phyloP scores from a whole-genome alignment of 2,113 vertebrate genomes.

The Zapus hudsonius region DNA sequence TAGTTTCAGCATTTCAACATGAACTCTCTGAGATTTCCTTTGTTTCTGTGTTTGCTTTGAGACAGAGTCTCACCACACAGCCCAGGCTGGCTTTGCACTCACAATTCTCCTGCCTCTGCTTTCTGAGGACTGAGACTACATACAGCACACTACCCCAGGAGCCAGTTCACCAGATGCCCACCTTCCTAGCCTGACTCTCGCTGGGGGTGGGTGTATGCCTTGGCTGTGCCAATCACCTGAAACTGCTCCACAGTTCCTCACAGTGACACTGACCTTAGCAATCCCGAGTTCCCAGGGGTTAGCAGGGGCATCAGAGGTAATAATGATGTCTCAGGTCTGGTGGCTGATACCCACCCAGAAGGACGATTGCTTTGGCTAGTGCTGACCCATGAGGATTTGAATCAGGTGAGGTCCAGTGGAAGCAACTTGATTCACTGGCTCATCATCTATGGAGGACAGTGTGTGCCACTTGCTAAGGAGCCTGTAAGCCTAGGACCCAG shows the following conservation, averaged over 20 bases:
- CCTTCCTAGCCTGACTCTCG: background rate
- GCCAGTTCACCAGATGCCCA: background rate
- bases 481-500: background rate
- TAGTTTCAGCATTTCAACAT: background rate
- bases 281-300: background rate
- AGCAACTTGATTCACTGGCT: background rate
- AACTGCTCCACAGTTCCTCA: background rate
- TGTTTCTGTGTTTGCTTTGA: background rate
- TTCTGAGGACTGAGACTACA: background rate
- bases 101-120: background rate
- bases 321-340: background rate
- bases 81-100: background rate
- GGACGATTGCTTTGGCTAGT: background rate
- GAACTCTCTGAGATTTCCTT: background rate
- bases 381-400: too few species aligned
- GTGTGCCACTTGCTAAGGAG: too few species aligned
- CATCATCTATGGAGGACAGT: accelerated
- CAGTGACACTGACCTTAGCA: background rate
- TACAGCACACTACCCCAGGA: background rate
- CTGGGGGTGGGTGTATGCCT: background rate
- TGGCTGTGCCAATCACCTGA: too few species aligned
- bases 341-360: background rate
- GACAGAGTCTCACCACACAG: background rate
- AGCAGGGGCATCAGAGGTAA: background rate
- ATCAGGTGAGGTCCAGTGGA: background rate